Base-by-base conservation (phyloP, 1,140 invertebrate genomes). In the Drosophila saltans region DNA sequence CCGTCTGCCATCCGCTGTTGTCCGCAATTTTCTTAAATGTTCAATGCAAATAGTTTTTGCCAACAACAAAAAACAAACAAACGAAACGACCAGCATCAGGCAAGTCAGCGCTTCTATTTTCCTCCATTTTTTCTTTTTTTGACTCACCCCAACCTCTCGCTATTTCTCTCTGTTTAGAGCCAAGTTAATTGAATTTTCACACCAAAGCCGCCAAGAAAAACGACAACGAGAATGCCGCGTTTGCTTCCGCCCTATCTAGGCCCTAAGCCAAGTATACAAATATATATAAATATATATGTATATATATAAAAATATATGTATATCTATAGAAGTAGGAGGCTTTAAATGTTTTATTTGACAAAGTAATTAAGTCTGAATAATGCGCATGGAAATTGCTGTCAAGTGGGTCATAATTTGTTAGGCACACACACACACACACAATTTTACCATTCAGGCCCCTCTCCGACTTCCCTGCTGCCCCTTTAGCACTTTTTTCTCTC, bases 141-240 rank as follows among this genome's bases (percentile, higher is more conserved):
- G 8, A 0, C 21, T 26, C 21, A 10, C 45, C 24, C 59, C 66
- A 55, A 57, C 41, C 48, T 16, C 70, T 61, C 9, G 45, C 9
- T 64, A 10, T 80, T 58, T 70, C 57, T 60, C 64, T 78, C 69
- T 73, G 78, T 71, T 81, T 81, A 71, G 55, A 59, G 59, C 67
- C 56, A 76, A 88, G 79, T 80, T 86, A 86, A 86, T 86, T 86
- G 79, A 88, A 86, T 82, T 86, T 81, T 86, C 83, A 86, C 71
- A 64, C 81, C 70, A 63, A 77, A 71, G 43, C 21, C 58, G 33
- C 26, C 40, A 8, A 28, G 26, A 81, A 67, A 69, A 78, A 65
- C 78, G 56, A 48, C 61, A 45, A 58, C 30, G 26, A 21, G n/a
- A 41, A 33, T 43, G 36, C n/a, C 65, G 36, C 21, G 65, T 57